phyloP scores from a whole-genome alignment of 2,797 vertebrate species.

The Nannoperca australis region DNA sequence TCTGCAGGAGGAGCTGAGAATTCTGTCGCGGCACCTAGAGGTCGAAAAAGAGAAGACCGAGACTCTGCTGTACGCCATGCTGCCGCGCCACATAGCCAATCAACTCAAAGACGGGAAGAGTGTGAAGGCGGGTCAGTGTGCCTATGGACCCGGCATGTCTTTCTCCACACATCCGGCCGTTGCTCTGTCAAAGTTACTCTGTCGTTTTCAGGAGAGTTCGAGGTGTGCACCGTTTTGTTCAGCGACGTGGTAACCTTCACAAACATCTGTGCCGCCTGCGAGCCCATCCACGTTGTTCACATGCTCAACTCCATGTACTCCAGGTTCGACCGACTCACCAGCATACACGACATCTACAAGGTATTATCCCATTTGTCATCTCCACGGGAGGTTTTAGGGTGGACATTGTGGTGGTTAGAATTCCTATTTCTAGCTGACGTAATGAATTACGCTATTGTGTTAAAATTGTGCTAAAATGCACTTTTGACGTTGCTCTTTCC shows the following conservation, averaged over 20 bases:
- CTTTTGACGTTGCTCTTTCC: neutral
- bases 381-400: neutral
- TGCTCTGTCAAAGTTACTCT: neutral
- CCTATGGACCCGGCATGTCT: neutral
- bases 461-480: neutral
- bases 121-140: slow-evolving; percentile 80
- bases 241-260: slow-evolving; percentile 89
- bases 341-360: slow-evolving; percentile 85
- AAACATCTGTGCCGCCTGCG: slow-evolving; percentile 86
- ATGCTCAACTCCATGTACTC: slow-evolving; percentile 89
- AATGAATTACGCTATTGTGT: neutral
- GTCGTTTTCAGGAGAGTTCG: slow-evolving; percentile 81
- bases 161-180: fast-evolving
- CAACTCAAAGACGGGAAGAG: slow-evolving; percentile 87
- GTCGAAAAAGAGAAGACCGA: slow-evolving; percentile 87
- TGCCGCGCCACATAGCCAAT: slow-evolving; percentile 85
- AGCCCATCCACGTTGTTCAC: slow-evolving; percentile 86
- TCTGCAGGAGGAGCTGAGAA: slow-evolving; percentile 82
- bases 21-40: slow-evolving; percentile 85
- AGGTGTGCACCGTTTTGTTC: slow-evolving; percentile 87
- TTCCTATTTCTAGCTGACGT: neutral
- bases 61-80: slow-evolving; percentile 85
- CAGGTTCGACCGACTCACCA: slow-evolving; percentile 84
- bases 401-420: neutral
- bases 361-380: slow-evolving; percentile 42